Base-by-base conservation (phyloP, 2,888 invertebrate species). In the Carabus problematicus region DNA sequence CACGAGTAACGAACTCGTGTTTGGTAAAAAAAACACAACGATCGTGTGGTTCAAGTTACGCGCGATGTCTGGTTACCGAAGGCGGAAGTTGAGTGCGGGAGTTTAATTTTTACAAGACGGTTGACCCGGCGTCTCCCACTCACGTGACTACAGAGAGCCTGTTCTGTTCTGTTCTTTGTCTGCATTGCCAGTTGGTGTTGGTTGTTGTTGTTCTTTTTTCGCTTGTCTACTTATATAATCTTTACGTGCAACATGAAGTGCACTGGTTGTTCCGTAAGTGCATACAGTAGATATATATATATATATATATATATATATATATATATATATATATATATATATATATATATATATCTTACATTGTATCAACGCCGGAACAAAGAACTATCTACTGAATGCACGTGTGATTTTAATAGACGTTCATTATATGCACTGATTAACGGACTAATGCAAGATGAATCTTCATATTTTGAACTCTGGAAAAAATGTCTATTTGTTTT, bases 31-130 rank as follows among this genome's bases (percentile, higher is more conserved):
- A 12, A 14, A 29, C 3, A n/a, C n/a, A n/a, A 7, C n/a, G 45
- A 3, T 14, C 45, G 52, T 16, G 9, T 4, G 18, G 52, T 52
- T 52, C 52, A 52, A 52, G 52, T 52, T 52, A 52, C 52, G 18
- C 52, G 45, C 2, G n/a, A 11, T 11, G 45, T 11, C 11, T 14
- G 45, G 14, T 45, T 12, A 11, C 45, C 45, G 45, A 45, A 45
- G 45, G 45, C 45, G 52, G 52, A 52, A 52, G 52, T 52, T 16
- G 14, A 52, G 19, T 52, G 52, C 52, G 52, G 52, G 52, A 11
- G 52, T 11, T n/a, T 11, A 16, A 52, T 52, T 52, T 52, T 52
- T 52, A 52, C 29, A 29, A 29, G 19, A 16, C 52, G 52, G 12
- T 52, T 52, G 52, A 52, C 52, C 52, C 52, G 16, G 52, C 52